Base-by-base conservation (phyloP, 92 coral and sea anemone genomes). In the Muricea muricata region DNA sequence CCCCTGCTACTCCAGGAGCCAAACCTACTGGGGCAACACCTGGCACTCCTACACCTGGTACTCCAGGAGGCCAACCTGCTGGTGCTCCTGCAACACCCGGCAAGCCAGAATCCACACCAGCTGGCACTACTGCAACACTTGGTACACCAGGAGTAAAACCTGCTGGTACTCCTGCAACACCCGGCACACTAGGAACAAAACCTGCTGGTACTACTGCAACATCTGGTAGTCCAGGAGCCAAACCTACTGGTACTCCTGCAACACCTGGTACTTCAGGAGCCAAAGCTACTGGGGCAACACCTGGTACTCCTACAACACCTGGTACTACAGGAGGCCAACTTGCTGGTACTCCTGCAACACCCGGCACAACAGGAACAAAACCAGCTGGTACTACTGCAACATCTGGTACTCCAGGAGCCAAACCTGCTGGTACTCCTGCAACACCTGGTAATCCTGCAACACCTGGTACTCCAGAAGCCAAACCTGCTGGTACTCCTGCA, bases 81-180 rank as follows among this genome's bases (percentile, higher is more conserved):
- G 65, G 65, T 21, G 3, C 65, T 57, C 65, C 65, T 42, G 57
- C 58, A 13, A 42, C 79, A 20, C 79, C 60, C 24, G 79, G 79
- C 47, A 35, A 8, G 15, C 39, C 39, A 15, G 21, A 21, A 11
- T 0, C n/a, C 2, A 63, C 28, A 14, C 21, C 32, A 15, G 37
- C 29, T 76, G 25, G 47, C 35, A 30, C 47, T n/a, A 13, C 50
- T 52, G 23, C 60, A 10, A 17, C 23, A 9, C 60, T 66, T 7
- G 18, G 23, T 58, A 78, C 48, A 17, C 32, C 52, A 32, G 55
- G 32, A 31, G 26, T 23, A 3, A 32, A 65, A 35, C 67, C 82
- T 56, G 83, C 48, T 45, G 50, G 50, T 76, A 32, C 67, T 35
- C 50, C 70, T 30, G 28, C 52, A 1, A 57, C 78, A 8, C 56